Base-by-base conservation (phyloP, 2,797 vertebrate species). In the Coreius guichenoti region DNA sequence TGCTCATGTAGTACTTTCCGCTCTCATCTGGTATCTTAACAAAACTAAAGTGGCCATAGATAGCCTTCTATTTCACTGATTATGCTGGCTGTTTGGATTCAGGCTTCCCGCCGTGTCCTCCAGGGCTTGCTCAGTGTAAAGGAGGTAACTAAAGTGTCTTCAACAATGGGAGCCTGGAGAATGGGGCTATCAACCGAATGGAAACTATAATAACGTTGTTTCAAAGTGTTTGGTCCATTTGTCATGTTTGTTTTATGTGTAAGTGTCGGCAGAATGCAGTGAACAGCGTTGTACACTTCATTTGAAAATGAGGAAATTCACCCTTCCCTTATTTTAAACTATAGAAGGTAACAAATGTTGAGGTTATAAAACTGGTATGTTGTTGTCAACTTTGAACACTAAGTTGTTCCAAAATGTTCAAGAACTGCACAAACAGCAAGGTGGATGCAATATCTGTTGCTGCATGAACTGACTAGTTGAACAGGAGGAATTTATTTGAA, bases 21-120 rank as follows among this genome's bases (percentile, higher is more conserved):
- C 90, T 88, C 88, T 89, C 89, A 85, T 84, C 91, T 88, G 87
- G 88, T 93, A 86, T 88, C 85, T 88, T 88, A 90, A 86, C 91
- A 91, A 92, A 89, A 89, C 19, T 70, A 87, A 84, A 80, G 86
- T 91, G 92, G 92, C 92, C 90, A 86, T 92, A 91, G 90, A 78
- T 90, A 80, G 78, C 88, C 91, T 91, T 92, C 93, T 92, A 93
- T 93, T 93, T 92, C 85, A 79, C 92, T 92, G 93, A 95, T 95
- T 93, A 92, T 89, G 88, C 85, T 89, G 91, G 92, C 92, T 95
- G 93, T 95, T 96, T 95, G 94, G 91, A 93, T 92, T 94, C 92
- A 90, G 89, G 82, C 87, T 61, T 88, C 92, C 89, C 80, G 83
- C 89, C 91, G 91, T 86, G 91, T 78, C 90, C 90, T 91, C 90